Evolutionary conservation across 2,888 invertebrate species (phyloP).

Genomic region (Apotomis turbidana): DNA sequence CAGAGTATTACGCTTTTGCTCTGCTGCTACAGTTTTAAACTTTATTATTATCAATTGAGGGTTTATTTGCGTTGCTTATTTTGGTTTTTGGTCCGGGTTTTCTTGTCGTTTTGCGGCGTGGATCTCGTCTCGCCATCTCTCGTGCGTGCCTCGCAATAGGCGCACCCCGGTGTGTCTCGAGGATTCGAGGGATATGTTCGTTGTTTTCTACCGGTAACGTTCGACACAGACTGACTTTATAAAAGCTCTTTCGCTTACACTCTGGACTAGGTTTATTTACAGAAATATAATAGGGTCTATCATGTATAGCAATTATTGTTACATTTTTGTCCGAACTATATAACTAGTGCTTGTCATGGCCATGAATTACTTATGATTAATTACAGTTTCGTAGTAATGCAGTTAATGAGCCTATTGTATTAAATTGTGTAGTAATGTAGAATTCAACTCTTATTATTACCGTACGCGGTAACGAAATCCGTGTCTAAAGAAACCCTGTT

Average conservation of each 20-base stretch:
- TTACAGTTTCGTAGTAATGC: no score
- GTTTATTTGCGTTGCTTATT: neutral
- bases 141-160: constrained; percentile 18
- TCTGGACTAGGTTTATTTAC: neutral
- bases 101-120: constrained; percentile 32
- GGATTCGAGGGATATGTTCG: neutral
- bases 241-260: no score
- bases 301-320: no score
- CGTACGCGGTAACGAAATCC: neutral
- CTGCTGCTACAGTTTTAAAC: neutral
- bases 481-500: neutral
- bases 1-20: neutral
- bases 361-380: no score
- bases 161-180: neutral
- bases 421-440: no score
- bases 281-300: no score
- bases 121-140: constrained; percentile 41
- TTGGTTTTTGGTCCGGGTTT: constrained; percentile 6
- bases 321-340: no score
- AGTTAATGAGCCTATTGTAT: no score
- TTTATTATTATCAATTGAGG: neutral
- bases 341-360: no score
- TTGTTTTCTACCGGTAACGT: neutral
- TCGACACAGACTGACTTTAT: neutral
- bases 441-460: neutral